Conservation (phyloP, 2,113 vertebrate genomes). For the Peromyscus leucopus region DNA sequence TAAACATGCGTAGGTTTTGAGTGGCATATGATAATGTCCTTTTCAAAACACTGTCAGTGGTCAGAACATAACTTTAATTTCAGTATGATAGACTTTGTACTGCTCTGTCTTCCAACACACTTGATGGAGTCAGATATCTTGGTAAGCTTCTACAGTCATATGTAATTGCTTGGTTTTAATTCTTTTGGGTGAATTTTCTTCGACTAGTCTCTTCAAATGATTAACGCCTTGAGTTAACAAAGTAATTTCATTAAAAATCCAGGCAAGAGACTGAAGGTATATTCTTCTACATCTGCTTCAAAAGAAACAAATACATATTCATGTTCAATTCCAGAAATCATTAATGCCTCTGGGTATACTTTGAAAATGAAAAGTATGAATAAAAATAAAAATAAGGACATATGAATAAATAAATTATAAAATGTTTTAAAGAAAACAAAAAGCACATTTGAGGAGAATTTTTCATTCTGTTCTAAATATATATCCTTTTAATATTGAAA, state of each 20-base stretch:
- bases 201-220: conserved; percentile 47
- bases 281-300: background rate
- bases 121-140: background rate
- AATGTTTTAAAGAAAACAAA: background rate
- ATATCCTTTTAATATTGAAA: background rate
- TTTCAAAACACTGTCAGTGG: conserved; percentile 64
- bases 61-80: conserved; percentile 63
- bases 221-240: background rate
- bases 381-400: background rate
- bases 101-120: background rate
- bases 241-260: conserved; percentile 17
- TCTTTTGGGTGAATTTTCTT: conserved; percentile 57
- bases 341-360: background rate
- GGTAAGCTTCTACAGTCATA: background rate
- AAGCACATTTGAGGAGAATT: background rate
- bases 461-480: background rate
- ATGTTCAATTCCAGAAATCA: background rate
- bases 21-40: conserved; percentile 46
- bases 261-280: background rate
- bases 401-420: background rate
- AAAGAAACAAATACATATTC: background rate
- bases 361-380: background rate
- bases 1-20: conserved; percentile 71
- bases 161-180: conserved; percentile 54
- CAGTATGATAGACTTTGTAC: conserved; percentile 51